phyloP scores from a whole-genome alignment of 2,888 invertebrate genomes.

The Torymus aiolomorphi region DNA sequence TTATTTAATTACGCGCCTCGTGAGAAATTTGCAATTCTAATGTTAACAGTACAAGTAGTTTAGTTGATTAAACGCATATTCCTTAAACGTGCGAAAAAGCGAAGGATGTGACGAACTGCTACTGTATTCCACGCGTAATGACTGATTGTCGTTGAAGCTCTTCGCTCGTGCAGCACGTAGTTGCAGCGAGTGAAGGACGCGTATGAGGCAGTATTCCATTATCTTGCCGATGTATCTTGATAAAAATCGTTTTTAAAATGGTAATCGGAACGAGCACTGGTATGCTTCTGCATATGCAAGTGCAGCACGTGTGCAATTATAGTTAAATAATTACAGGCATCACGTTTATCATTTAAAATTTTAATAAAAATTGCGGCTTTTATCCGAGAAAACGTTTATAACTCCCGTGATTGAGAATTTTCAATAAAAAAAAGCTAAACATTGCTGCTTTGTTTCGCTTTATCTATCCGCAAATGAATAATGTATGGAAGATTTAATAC shows the following conservation, averaged over 20 bases:
- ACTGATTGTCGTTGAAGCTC: background rate
- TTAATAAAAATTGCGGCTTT: constrained; percentile 17
- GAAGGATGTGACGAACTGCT: background rate
- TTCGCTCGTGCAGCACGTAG: background rate
- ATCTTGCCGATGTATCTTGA: constrained; percentile 14
- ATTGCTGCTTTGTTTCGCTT: too few species aligned
- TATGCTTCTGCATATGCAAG: constrained; percentile 8
- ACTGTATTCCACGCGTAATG: constrained; percentile 18
- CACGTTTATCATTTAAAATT: constrained; percentile 29
- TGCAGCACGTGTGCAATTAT: constrained; percentile 26
- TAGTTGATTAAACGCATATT: background rate
- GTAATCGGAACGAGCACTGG: constrained; percentile 13
- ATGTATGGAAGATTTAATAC: too few species aligned
- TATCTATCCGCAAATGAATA: too few species aligned
- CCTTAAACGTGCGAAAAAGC: too few species aligned
- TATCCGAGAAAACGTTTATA: background rate
- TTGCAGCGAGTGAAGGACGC: background rate
- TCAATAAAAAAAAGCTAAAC: too few species aligned
- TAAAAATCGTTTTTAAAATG: constrained; percentile 30
- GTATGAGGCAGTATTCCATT: background rate
- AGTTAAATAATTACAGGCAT: constrained; percentile 27
- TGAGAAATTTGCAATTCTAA: constrained; percentile 28
- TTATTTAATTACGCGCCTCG: constrained; percentile 25
- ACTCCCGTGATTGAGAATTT: background rate
- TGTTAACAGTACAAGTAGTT: background rate